Conservation (phyloP, 2,797 vertebrate genomes). For the Enoplosus armatus region DNA sequence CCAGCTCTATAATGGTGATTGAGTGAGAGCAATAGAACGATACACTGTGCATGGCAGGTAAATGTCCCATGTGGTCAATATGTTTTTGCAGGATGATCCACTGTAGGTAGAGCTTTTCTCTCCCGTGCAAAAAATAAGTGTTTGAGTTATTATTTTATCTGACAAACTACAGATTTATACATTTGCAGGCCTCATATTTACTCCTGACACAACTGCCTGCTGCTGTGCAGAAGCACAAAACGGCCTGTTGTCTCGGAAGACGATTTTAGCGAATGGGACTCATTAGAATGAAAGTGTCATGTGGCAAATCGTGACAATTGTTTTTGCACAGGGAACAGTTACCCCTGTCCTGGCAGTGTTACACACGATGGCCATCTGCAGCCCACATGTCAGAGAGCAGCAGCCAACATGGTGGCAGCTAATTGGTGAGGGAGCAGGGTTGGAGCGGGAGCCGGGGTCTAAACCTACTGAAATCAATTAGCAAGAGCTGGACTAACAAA, state of each 20-base stretch:
- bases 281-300: slow-evolving; percentile 60
- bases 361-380: slow-evolving; percentile 73
- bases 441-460: slow-evolving; percentile 31
- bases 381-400: slow-evolving; percentile 71
- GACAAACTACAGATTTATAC: slow-evolving; percentile 1
- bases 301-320: slow-evolving; percentile 66
- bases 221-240: slow-evolving; percentile 12
- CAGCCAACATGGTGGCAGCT: slow-evolving; percentile 69
- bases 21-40: slow-evolving; percentile 41
- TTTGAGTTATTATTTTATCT: neutral
- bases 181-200: slow-evolving; percentile 10
- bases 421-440: slow-evolving; percentile 62
- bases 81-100: slow-evolving; percentile 24
- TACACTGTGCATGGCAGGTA: slow-evolving; percentile 32
- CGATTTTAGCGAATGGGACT: slow-evolving; percentile 50
- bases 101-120: neutral
- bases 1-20: slow-evolving; percentile 42
- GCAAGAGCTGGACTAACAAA: slow-evolving; percentile 50
- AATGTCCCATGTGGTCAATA: slow-evolving; percentile 28
- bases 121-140: neutral
- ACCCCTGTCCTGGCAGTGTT: slow-evolving; percentile 67
- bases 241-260: slow-evolving; percentile 39
- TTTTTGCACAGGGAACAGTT: slow-evolving; percentile 63
- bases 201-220: neutral
- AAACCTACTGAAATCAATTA: slow-evolving; percentile 72